Conservation (phyloP, 2,113 vertebrate genomes). For the Speoplatyrhinus poulsoni region DNA sequence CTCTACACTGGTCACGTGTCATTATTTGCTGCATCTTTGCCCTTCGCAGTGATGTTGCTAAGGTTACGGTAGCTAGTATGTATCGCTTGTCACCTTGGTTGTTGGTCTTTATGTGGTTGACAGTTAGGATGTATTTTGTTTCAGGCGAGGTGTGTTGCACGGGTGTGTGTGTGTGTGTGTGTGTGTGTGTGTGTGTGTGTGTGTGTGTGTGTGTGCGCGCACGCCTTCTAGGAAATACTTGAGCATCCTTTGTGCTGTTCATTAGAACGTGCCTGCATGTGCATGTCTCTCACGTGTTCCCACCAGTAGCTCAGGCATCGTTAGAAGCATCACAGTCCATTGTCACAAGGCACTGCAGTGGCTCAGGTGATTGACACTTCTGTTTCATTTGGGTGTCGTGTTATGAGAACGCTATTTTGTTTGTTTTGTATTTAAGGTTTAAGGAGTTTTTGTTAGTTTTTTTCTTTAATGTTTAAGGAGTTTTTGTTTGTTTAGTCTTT, state of each 20-base stretch:
- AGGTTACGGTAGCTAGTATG: constrained; percentile 6
- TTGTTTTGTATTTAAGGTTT: no score
- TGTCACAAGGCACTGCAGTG: constrained; percentile 58
- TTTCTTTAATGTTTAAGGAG: background rate
- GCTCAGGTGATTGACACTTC: constrained; percentile 54
- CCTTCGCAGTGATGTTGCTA: background rate
- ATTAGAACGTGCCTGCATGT: constrained; percentile 43
- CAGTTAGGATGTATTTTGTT: background rate
- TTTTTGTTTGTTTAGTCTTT: no score
- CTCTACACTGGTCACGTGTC: constrained; percentile 1
- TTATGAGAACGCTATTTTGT: constrained; percentile 1
- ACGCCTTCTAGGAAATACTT: background rate
- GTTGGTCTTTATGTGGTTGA: background rate
- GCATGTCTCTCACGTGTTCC: constrained; percentile 53
- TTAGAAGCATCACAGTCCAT: constrained; percentile 56
- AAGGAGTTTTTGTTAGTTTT: background rate
- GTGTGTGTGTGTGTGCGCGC: background rate
- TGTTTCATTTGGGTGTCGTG: constrained; percentile 26
- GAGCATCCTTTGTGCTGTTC: constrained; percentile 18
- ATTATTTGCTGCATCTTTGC: background rate
- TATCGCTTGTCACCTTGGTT: background rate
- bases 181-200: background rate
- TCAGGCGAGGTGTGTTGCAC: background rate
- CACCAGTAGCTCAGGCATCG: constrained; percentile 53
- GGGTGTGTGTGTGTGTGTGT: background rate